Base-by-base conservation (phyloP, 2,888 invertebrate genomes). In the Acleris literana region DNA sequence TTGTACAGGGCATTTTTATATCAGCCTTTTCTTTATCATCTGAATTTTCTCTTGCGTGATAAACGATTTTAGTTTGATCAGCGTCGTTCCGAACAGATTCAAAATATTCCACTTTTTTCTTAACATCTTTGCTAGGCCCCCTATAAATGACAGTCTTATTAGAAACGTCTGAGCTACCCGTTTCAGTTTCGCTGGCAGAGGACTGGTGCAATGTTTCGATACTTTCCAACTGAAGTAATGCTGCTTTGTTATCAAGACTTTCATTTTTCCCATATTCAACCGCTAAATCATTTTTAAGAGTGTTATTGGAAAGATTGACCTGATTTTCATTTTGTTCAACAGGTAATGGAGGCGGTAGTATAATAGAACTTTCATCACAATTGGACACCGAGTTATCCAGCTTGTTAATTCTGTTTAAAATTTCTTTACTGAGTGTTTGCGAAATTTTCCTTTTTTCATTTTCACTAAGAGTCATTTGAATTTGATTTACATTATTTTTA, bases 71-170 rank as follows among this genome's bases (percentile, higher is more conserved):
- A 46, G 84, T 83, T 57, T 88, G 83, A n/a, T 93, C 93, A 43
- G 90, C 85, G 5, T 92, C 84, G 59, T 89, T 93, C 72, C 94
- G 93, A 0, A 94, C 94, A 3, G 94, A 95, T 84, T 97, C 97
- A 80, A 97, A 97, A 85, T 96, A 97, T 81, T 96, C 95, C 1
- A 97, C 95, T 84, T 96, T 97, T 75, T 94, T 94, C 64, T 94
- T 93, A 0, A 96, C 94, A 72, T 94, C 94, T 66, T 95, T 94
- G 69, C 93, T 94, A 2, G 93, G 90, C 9, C 90, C 93, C 49
- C 93, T 90, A 71, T 93, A 94, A 62, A 96, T 94, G 0, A 95
- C 95, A 0, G 96, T 96, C 83, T 92, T 94, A 54, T 94, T 94
- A 0, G 96, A 96, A 53, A 95, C 93, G 75, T 96, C 96, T 0